phyloP scores from a whole-genome alignment of 2,113 vertebrate species.

The Myotis lucifugus region DNA sequence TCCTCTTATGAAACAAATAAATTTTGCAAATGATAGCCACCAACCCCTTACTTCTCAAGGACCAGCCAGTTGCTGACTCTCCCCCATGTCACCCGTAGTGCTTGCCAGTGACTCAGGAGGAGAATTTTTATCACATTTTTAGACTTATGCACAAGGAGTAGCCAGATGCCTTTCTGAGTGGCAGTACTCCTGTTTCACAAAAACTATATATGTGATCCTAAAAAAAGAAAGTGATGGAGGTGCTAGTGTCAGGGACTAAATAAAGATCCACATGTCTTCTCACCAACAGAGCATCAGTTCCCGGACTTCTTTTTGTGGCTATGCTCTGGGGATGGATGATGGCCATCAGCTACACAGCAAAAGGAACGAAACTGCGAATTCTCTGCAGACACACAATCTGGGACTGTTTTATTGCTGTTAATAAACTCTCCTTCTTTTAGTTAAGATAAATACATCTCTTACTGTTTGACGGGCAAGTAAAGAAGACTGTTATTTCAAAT shows the following conservation, averaged over 20 bases:
- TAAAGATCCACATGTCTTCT: background rate
- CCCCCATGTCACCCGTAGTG: background rate
- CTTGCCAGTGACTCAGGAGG: background rate
- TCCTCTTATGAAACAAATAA: background rate
- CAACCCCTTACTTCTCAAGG: background rate
- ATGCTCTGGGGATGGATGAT: no score
- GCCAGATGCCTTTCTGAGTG: background rate
- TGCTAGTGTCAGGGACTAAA: background rate
- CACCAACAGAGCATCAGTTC: background rate
- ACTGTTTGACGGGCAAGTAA: background rate
- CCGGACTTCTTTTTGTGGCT: background rate
- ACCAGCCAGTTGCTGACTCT: background rate
- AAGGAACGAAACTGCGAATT: background rate
- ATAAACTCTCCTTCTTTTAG: background rate
- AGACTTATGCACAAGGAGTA: background rate
- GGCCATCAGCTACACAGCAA: background rate
- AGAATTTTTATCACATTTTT: background rate
- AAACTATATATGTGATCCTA: background rate
- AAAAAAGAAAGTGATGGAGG: background rate
- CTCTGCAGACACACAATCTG: background rate
- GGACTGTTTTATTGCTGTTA: background rate
- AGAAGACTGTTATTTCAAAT: background rate
- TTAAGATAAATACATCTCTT: background rate
- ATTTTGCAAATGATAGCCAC: background rate
- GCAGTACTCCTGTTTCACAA: background rate